These are phyloP conservation scores for Acanthosepion lycidas DNA, from an alignment of 2,888 invertebrate species.

Conservation along the genomic window DNA sequence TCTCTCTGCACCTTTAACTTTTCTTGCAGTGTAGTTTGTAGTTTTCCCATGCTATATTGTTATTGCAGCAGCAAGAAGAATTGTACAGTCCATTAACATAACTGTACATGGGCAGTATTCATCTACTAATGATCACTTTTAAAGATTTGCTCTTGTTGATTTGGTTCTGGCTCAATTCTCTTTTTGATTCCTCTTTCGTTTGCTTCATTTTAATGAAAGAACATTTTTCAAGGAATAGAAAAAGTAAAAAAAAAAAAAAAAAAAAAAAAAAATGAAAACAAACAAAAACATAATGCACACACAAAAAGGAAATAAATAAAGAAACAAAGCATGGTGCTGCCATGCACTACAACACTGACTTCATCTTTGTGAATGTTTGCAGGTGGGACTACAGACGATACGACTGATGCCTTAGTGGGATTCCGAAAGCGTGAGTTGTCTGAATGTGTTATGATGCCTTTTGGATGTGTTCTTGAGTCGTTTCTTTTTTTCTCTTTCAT, in stretches of 20 bases:
- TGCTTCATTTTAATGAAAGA: background rate
- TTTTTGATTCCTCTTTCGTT: background rate
- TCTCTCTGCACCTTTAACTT: background rate
- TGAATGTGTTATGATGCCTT: slow-evolving; percentile 46
- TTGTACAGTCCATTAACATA: background rate
- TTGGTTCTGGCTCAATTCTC: background rate
- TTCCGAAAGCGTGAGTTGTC: slow-evolving; percentile 47
- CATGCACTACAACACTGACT: background rate
- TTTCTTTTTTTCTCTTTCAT: slow-evolving; percentile 41
- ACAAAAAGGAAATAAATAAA: background rate
- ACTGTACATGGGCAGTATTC: background rate
- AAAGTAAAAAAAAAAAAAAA: background rate
- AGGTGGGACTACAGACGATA: slow-evolving; percentile 44
- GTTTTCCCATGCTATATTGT: background rate
- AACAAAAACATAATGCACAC: background rate
- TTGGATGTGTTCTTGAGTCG: slow-evolving; percentile 45
- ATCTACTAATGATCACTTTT: background rate
- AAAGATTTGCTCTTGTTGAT: background rate
- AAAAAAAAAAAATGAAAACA: background rate
- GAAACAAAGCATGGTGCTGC: background rate
- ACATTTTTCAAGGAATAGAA: background rate
- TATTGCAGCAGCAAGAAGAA: background rate
- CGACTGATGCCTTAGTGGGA: slow-evolving; percentile 47
- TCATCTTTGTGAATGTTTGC: slow-evolving; percentile 45
- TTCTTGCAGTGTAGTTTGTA: background rate